These are phyloP conservation scores for Pipra filicauda DNA, from an alignment of 2,113 vertebrate genomes.

Conservation along the genomic window DNA sequence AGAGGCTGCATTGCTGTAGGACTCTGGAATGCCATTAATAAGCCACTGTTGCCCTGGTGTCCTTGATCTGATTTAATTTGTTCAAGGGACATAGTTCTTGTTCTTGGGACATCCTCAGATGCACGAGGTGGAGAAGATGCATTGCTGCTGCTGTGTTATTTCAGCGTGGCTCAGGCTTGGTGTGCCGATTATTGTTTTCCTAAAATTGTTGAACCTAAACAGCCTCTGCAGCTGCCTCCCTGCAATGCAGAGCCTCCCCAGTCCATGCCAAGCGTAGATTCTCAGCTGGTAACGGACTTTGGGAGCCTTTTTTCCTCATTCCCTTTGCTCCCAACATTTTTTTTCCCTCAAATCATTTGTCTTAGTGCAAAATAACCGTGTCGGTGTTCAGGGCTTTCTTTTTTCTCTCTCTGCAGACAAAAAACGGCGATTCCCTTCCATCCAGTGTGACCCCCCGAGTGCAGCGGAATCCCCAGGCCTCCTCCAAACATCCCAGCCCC, in stretches of 20 bases:
- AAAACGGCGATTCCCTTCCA: slow-evolving; percentile 87
- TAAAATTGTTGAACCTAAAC: neutral
- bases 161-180: neutral
- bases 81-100: neutral
- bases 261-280: neutral
- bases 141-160: neutral
- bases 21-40: neutral
- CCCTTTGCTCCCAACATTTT: neutral
- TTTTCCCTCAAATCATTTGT: neutral
- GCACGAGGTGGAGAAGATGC: neutral
- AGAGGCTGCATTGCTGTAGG: neutral
- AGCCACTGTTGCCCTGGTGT: neutral
- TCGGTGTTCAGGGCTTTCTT: neutral
- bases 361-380: neutral
- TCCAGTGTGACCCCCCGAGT: slow-evolving; percentile 75
- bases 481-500: slow-evolving; percentile 76
- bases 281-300: neutral
- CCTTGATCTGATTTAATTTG: neutral
- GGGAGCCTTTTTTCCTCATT: neutral
- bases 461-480: slow-evolving; percentile 74
- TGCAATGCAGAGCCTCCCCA: slow-evolving; percentile 19
- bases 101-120: neutral
- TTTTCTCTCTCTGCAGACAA: slow-evolving; percentile 73
- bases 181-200: neutral
- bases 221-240: slow-evolving; percentile 17